phyloP scores from a whole-genome alignment of 2,113 vertebrate genomes.

The Sceloporus tristichus region DNA sequence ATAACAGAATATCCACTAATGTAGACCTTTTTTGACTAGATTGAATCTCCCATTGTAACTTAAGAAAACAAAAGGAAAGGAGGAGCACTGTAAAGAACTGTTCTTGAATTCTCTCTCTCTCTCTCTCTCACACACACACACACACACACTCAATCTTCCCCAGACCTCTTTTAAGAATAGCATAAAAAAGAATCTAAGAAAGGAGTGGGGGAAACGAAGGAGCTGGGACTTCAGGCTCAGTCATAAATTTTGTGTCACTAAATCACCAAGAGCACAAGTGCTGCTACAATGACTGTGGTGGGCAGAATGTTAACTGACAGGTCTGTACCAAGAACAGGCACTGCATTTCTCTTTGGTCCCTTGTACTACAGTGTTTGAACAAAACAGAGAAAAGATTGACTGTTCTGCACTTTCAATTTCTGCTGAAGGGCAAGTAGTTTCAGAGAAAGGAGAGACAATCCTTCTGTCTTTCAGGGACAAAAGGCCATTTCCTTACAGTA shows the following conservation, averaged over 20 bases:
- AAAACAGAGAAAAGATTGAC: conserved; percentile 31
- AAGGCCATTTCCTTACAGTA: background rate
- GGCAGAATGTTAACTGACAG: background rate
- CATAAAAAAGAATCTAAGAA: conserved; percentile 36
- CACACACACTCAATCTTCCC: background rate
- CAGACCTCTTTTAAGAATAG: conserved; percentile 36
- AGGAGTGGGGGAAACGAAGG: conserved; percentile 26
- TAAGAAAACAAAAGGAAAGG: background rate
- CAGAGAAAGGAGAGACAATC: background rate
- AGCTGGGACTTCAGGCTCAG: background rate
- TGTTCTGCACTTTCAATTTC: conserved; percentile 17
- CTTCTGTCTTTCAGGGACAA: background rate
- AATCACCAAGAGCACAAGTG: conserved; percentile 5
- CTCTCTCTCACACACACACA: no score
- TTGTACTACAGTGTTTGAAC: conserved; percentile 14
- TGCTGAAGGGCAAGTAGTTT: conserved; percentile 12
- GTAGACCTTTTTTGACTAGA: background rate
- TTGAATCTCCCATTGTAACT: conserved; percentile 1
- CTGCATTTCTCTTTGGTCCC: background rate
- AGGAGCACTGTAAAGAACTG: conserved; percentile 5
- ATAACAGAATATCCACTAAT: background rate
- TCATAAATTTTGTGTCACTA: conserved; percentile 50
- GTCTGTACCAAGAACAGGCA: background rate
- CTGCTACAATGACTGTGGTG: background rate
- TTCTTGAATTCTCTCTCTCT: background rate